These are phyloP conservation scores for Drosophila littoralis DNA, from an alignment of 1,140 invertebrate species.

Conservation along the genomic window DNA sequence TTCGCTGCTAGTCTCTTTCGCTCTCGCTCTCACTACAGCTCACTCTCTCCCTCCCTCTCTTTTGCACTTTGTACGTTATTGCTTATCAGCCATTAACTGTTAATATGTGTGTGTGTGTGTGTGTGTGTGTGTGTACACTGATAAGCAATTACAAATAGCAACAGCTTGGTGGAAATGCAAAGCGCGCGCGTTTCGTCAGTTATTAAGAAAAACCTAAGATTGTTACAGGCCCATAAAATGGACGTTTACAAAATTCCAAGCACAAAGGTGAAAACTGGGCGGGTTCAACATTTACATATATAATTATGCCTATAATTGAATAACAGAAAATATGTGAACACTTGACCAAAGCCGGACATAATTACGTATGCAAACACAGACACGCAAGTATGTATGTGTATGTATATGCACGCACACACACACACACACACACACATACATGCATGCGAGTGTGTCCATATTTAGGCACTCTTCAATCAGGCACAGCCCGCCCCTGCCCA, in stretches of 20 bases:
- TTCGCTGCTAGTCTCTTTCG: background rate
- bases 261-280: too few species aligned
- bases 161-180: conserved; percentile 28
- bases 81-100: conserved; percentile 31
- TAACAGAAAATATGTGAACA: too few species aligned
- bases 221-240: background rate
- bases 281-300: too few species aligned
- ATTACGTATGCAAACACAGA: too few species aligned
- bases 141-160: conserved; percentile 53
- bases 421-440: background rate
- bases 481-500: too few species aligned
- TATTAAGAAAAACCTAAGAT: conserved; percentile 15
- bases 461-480: background rate
- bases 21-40: background rate
- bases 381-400: too few species aligned
- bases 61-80: conserved; percentile 1
- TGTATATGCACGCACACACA: background rate
- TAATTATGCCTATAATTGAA: too few species aligned
- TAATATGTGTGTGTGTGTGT: background rate
- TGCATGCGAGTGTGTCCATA: background rate
- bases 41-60: too few species aligned
- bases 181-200: conserved; percentile 21
- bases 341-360: too few species aligned
- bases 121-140: conserved; percentile 19
- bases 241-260: too few species aligned